These are phyloP conservation scores for Chalcosyrphus nemorum DNA, from an alignment of 2,888 invertebrate species.

Conservation along the genomic window DNA sequence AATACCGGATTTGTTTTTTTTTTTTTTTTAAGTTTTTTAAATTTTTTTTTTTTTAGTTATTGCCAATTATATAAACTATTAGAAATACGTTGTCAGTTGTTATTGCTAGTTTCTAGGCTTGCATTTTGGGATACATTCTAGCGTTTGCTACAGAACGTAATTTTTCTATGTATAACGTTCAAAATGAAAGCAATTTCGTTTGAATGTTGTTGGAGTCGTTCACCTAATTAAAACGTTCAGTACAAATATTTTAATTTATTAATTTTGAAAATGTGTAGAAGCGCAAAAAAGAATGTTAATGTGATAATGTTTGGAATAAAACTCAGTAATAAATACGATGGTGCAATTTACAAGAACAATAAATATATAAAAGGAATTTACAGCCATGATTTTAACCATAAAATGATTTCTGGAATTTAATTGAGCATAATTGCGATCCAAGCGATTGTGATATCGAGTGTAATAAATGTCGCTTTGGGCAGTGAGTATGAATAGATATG, in stretches of 20 bases:
- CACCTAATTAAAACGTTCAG: conserved; percentile 34
- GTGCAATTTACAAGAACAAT: conserved; percentile 63
- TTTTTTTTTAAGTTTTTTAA: conserved; percentile 12
- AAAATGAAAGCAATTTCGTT: conserved; percentile 49
- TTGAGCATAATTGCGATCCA: conserved; percentile 24
- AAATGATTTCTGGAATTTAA: conserved; percentile 15
- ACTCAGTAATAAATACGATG: background rate
- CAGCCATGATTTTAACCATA: conserved; percentile 23
- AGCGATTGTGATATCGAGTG: conserved; percentile 28
- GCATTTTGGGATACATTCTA: conserved; percentile 62
- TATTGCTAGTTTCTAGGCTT: conserved; percentile 51
- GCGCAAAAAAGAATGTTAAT: conserved; percentile 33
- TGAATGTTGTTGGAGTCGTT: conserved; percentile 36
- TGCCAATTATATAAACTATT: conserved; percentile 34
- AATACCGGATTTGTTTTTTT: conserved; percentile 48
- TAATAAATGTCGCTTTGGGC: conserved; percentile 1
- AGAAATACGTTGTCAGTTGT: conserved; percentile 29
- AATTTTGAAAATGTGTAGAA: conserved; percentile 31
- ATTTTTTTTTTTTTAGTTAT: conserved; percentile 10
- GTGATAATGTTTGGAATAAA: conserved; percentile 41
- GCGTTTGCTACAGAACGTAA: conserved; percentile 40
- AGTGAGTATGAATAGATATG: background rate
- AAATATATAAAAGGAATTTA: conserved; percentile 8
- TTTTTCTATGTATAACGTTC: conserved; percentile 21
- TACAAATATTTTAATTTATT: conserved; percentile 12